Evolutionary conservation across 2,888 invertebrate genomes (phyloP), one percentile per base, ranked within the genome.

Genomic region (Chaitophorus viminalis): DNA sequence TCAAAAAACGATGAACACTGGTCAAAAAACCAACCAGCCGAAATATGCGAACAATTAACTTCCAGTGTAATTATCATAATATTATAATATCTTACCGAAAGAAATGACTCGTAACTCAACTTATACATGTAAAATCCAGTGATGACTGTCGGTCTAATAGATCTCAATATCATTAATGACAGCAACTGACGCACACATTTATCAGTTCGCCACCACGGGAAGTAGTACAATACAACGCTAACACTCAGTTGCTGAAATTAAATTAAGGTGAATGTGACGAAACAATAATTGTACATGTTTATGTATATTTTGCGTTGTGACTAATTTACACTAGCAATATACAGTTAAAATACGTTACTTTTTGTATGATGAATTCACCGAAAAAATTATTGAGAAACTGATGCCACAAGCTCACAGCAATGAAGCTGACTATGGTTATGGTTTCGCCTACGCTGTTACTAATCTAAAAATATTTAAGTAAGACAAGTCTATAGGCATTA

Each of bases 91-190:
- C 65, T 87, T 65, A 87, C 87, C 29, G 46, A 46, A 60, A 87
- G 31, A 3, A 87, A 81, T 0, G 87, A 81, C 31, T 81, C 36
- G 31, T 60, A 81, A 52, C 87, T 68, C 6, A 87, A 65, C n/a
- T 65, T 65, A 18, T 87, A 87, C 87, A 87, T 87, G 65, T 87
- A 87, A 31, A 75, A 81, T 65, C 87, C 87, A 1, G 39, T 31
- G n/a, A 87, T 81, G 5, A 33, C 11, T 25, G 25, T 87, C 18
- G 78, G 86, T 17, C 36, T 74, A 17, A 21, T 36, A 9, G 79
- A 39, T 87, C 86, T 79, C 18, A 36, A 52, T 3, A 74, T 87
- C 79, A 87, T 87, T 3, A 79, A 25, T 14, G 39, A 31, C n/a
- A 87, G 31, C 31, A 76, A 46, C 6, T 60, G 3, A 29, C 86